Conservation (phyloP, 2,113 vertebrate species). For the Leucopsar rothschildi region DNA sequence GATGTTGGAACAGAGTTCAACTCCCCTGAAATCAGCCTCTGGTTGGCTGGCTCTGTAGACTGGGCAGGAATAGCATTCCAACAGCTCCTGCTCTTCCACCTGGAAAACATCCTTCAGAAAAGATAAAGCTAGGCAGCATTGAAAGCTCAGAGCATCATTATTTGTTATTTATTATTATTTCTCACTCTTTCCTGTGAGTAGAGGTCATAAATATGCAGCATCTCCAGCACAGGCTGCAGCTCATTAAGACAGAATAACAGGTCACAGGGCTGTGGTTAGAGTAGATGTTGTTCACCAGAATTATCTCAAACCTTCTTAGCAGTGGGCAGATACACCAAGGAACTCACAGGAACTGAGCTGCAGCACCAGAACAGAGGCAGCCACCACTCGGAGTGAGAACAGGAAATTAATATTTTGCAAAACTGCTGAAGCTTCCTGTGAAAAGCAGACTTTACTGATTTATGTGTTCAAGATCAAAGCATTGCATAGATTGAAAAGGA, state of each 20-base stretch:
- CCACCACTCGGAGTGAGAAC: neutral
- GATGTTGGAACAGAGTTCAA: neutral
- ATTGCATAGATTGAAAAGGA: neutral
- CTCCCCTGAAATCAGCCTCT: neutral
- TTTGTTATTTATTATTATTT: neutral
- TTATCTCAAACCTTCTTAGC: neutral
- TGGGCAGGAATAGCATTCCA: neutral
- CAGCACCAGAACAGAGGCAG: neutral
- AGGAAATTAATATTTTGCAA: neutral
- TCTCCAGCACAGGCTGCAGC: neutral
- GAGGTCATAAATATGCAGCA: neutral
- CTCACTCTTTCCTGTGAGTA: neutral
- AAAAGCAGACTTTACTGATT: neutral
- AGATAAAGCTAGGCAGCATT: neutral
- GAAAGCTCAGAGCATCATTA: neutral
- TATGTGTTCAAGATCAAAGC: neutral
- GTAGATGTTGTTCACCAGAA: neutral
- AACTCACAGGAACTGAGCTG: neutral
- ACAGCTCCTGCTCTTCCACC: neutral
- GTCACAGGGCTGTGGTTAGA: neutral
- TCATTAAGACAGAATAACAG: neutral
- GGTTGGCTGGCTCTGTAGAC: neutral
- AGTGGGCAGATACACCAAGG: constrained; percentile 23
- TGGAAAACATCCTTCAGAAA: neutral
- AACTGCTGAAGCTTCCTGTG: neutral